Evolutionary conservation across 2,888 invertebrate species (phyloP).

Genomic region (Brachypalpus laphriformis): DNA sequence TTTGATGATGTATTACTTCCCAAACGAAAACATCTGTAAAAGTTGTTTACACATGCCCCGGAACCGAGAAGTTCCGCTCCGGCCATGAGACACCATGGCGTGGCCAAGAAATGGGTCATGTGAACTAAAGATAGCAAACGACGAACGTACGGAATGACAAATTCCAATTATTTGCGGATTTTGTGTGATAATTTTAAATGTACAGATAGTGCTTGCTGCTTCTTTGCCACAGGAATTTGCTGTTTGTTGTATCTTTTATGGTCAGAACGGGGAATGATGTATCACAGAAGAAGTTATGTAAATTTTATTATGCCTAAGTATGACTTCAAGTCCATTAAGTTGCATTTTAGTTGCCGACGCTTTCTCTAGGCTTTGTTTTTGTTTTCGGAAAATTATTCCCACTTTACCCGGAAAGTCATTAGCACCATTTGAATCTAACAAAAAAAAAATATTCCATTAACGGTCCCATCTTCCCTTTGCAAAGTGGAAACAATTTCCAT

Average conservation of each 20-base stretch:
- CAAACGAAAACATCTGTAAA: conserved; percentile 33
- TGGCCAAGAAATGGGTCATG: conserved; percentile 37
- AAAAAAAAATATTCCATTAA: conserved; percentile 24
- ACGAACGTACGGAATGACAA: conserved; percentile 24
- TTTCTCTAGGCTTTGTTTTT: background rate
- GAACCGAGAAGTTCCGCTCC: conserved; percentile 15
- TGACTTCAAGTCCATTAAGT: conserved; percentile 5
- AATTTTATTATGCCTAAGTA: background rate
- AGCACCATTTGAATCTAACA: conserved; percentile 26
- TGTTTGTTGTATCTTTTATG: conserved; percentile 1
- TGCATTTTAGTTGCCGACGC: background rate
- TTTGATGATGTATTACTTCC: conserved; percentile 43
- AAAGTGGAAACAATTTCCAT: conserved; percentile 52
- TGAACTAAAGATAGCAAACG: conserved; percentile 21
- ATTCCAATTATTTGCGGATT: conserved; percentile 50
- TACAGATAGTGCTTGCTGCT: background rate
- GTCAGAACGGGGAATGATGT: background rate
- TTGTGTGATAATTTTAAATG: conserved; percentile 21
- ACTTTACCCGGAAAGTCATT: conserved; percentile 12
- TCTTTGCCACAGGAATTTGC: background rate
- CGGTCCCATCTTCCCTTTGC: background rate
- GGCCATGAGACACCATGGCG: conserved; percentile 8
- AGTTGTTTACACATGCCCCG: background rate
- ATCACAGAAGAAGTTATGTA: conserved; percentile 12
- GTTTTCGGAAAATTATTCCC: background rate